phyloP scores from a whole-genome alignment of 2,113 vertebrate genomes.

The Saguinus midas region DNA sequence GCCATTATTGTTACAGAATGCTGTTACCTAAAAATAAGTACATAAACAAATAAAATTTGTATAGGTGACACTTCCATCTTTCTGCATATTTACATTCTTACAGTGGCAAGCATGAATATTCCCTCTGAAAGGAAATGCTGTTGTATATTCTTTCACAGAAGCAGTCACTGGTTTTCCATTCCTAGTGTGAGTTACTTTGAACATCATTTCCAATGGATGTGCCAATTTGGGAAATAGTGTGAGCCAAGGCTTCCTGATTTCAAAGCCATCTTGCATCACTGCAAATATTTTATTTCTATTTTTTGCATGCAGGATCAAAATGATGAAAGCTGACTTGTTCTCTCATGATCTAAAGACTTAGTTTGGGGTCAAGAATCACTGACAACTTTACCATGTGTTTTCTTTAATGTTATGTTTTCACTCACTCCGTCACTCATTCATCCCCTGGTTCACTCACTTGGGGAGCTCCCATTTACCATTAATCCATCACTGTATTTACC shows the following conservation, averaged over 20 bases:
- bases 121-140: conserved; percentile 43
- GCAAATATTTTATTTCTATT: conserved; percentile 75
- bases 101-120: not conserved
- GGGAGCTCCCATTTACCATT: not conserved
- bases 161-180: conserved; percentile 79
- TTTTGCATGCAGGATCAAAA: conserved; percentile 69
- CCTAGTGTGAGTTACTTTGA: conserved; percentile 76
- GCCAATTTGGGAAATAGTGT: conserved; percentile 75
- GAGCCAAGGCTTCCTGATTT: conserved; percentile 80
- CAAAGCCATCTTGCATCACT: conserved; percentile 81
- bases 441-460: not conserved
- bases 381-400: conserved; percentile 60
- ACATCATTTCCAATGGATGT: conserved; percentile 77
- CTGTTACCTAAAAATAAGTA: not conserved
- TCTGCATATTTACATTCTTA: not conserved
- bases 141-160: conserved; percentile 68
- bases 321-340: conserved; percentile 77
- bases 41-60: not conserved
- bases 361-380: conserved; percentile 74
- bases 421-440: not conserved
- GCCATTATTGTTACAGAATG: not conserved
- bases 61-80: not conserved
- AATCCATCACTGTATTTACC: not conserved
- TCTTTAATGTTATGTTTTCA: conserved; percentile 56
- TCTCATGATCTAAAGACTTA: conserved; percentile 62